A percentile compares a stretch with the other conserved stretches of the same genome.
phyloP scores from a whole-genome alignment of 2,888 invertebrate species.

The Acrocyrtus sp. region DNA sequence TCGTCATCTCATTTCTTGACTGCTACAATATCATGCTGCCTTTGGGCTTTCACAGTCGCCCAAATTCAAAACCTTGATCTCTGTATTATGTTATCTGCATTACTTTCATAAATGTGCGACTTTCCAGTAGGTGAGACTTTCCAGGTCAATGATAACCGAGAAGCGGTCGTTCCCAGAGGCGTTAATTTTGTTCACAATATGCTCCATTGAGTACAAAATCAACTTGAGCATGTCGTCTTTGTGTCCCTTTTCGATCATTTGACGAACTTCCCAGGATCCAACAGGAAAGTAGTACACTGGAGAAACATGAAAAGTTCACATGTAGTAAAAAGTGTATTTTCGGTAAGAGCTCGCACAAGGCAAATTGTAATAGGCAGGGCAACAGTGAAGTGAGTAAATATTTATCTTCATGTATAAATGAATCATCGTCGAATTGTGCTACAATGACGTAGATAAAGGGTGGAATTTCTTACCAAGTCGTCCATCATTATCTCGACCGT shows the following conservation, averaged over 20 bases:
- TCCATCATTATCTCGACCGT: slow-evolving; percentile 58
- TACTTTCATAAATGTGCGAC: slow-evolving; percentile 51
- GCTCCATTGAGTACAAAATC: slow-evolving; percentile 21
- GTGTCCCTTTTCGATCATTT: slow-evolving; percentile 50
- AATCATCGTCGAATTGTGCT: slow-evolving; percentile 36
- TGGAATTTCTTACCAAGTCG: slow-evolving; percentile 55
- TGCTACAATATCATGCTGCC: no score
- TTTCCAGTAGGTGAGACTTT: slow-evolving; percentile 49
- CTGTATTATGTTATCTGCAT: slow-evolving; percentile 5
- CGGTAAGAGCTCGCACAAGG: no score
- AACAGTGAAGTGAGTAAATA: no score
- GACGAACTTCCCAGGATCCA: slow-evolving; percentile 57
- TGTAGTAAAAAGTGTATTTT: no score
- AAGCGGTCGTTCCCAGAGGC: slow-evolving; percentile 29
- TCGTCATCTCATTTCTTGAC: background rate
- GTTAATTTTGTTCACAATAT: background rate
- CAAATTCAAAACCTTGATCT: background rate
- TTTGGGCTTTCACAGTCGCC: no score
- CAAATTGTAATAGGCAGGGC: no score
- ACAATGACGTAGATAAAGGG: no score
- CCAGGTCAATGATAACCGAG: slow-evolving; percentile 41
- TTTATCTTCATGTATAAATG: slow-evolving; percentile 24
- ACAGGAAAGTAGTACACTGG: slow-evolving; percentile 51
- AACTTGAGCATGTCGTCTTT: slow-evolving; percentile 39
- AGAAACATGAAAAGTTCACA: slow-evolving; percentile 17